Conservation (phyloP, 2,113 vertebrate genomes). For the Pluvialis apricaria region DNA sequence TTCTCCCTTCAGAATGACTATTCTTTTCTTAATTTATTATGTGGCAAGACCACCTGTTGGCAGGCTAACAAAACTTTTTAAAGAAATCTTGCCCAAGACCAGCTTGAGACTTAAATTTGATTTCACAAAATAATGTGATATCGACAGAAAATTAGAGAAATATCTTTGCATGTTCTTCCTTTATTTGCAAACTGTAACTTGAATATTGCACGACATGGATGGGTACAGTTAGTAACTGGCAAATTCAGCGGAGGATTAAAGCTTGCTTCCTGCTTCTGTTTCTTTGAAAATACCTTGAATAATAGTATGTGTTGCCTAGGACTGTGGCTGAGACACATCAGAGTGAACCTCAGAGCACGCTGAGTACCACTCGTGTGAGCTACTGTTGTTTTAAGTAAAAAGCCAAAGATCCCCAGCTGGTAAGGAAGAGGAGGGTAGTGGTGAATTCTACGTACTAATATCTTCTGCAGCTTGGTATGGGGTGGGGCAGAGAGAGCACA, state of each 20-base stretch:
- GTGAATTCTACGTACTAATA: not conserved
- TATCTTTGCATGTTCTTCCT: not conserved
- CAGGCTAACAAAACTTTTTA: not conserved
- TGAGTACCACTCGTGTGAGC: not conserved
- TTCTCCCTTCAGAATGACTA: not conserved
- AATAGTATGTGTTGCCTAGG: not conserved
- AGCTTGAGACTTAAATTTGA: not conserved
- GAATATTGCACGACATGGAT: not conserved
- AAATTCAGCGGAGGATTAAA: not conserved
- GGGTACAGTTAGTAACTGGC: not conserved
- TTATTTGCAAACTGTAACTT: not conserved
- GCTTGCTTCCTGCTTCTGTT: not conserved
- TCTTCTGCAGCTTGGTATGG: not conserved
- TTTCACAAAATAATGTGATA: not conserved
- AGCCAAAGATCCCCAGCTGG: not conserved
- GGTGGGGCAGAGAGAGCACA: not conserved
- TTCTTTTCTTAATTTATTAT: not conserved
- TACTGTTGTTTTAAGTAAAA: not conserved
- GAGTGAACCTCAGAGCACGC: not conserved
- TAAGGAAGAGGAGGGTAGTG: not conserved
- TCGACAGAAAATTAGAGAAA: not conserved
- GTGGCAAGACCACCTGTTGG: not conserved
- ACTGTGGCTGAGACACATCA: not conserved
- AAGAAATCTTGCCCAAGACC: not conserved
- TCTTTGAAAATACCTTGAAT: not conserved